Evolutionary conservation across 1,140 invertebrate species (phyloP), one percentile per base, ranked within the genome.

Genomic region (Liolophura sinensis): DNA sequence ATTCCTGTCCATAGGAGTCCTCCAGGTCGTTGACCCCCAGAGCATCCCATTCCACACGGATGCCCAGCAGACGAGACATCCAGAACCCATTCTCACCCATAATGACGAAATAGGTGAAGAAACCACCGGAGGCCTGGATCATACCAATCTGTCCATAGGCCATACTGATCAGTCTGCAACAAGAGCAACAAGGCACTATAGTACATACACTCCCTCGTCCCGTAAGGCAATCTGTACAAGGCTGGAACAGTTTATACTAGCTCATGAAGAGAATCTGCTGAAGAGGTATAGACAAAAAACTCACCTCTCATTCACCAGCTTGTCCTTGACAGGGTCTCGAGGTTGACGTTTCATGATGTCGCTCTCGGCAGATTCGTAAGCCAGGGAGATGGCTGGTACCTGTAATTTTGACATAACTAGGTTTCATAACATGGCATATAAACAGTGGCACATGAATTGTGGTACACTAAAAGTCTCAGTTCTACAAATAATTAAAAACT

Each of bases 301-400:
- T 52, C 51, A 80, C 77, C 94, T 94, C 89, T 93, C 91, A 88
- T 96, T 96, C 84, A 96, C 94, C 87, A 96, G 90, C 89, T 95
- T 95, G 89, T 96, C 94, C 86, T 90, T 91, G 78, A 90, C 89
- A 82, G 94, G 94, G 88, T 96, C 92, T 87, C 94, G 90, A 76
- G 95, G 94, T 88, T 92, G 91, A 82, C 94, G 89, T 90, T 96
- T 96, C 97, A 99, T 99, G 85, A 99, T 99, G 87, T 99, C 94
- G 82, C 91, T 92, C 88, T 97, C 95, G 83, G 94, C 92, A 87
- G 92, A 91, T 89, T 97, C 95, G 88, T 97, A 97, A 77, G 97
- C 97, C 83, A 99, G 89, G 67, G 97, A 97, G 86, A 99, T 98
- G 77, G 97, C 97, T 78, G 97, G 97, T 78, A 98, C 92, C 92